phyloP scores from a whole-genome alignment of 2,888 invertebrate species.

The Drosophila imparisetae region DNA sequence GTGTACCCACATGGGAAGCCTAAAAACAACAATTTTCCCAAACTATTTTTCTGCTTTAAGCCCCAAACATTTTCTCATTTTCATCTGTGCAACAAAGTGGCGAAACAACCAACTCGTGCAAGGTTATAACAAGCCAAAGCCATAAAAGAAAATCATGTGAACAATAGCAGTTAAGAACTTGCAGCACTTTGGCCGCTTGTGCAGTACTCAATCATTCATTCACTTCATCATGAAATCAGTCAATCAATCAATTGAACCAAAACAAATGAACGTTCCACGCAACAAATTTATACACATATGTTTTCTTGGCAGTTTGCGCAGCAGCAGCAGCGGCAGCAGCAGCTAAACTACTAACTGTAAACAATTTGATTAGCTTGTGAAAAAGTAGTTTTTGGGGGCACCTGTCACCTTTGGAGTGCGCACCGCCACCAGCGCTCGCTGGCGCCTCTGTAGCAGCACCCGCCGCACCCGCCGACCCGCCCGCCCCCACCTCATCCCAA shows the following conservation, averaged over 20 bases:
- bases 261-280: conserved; percentile 17
- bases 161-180: conserved; percentile 21
- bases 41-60: neutral
- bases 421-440: conserved; percentile 73
- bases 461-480: conserved; percentile 51
- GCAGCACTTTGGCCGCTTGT: conserved; percentile 24
- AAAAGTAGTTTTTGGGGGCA: conserved; percentile 83
- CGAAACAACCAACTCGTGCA: conserved; percentile 22
- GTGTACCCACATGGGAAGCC: neutral
- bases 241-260: conserved; percentile 40
- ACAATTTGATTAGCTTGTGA: conserved; percentile 82
- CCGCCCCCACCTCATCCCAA: conserved; percentile 57
- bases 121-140: conserved; percentile 23
- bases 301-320: conserved; percentile 41
- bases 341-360: conserved; percentile 80
- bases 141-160: conserved; percentile 28
- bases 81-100: conserved; percentile 20
- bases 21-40: neutral
- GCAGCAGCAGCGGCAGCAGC: conserved; percentile 63
- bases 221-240: conserved; percentile 14
- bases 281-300: conserved; percentile 30
- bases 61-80: neutral
- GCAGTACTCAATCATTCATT: conserved; percentile 35
- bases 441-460: conserved; percentile 15
- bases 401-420: conserved; percentile 85